Conservation (phyloP, 2,888 invertebrate species). For the Temnothorax rugatulus region DNA sequence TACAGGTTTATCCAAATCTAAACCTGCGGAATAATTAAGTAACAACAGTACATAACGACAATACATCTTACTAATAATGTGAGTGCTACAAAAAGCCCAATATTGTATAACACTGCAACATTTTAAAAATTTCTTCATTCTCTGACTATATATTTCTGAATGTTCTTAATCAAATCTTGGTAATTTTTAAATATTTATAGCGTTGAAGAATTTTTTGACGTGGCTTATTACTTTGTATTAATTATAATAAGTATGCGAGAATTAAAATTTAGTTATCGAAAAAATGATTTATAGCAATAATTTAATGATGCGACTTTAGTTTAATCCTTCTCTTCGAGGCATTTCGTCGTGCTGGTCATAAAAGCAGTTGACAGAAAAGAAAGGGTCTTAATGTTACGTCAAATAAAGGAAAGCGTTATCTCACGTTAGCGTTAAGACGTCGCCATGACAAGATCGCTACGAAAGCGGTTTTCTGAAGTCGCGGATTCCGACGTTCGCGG, state of each 20-base stretch:
- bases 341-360: background rate
- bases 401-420: slow-evolving; percentile 38
- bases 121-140: background rate
- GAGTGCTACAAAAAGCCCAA: background rate
- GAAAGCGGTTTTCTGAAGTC: slow-evolving; percentile 17
- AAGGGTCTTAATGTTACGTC: background rate
- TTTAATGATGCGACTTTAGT: background rate
- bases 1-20: slow-evolving; percentile 69
- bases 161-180: too few relatives aligned
- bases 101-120: background rate
- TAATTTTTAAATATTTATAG: background rate
- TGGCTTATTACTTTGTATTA: background rate
- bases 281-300: background rate
- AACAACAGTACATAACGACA: background rate
- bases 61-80: background rate
- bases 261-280: background rate
- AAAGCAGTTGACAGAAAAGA: background rate
- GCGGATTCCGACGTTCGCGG: background rate
- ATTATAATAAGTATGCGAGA: background rate
- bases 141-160: background rate
- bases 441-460: slow-evolving; percentile 12
- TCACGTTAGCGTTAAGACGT: slow-evolving; percentile 17
- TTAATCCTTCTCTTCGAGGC: background rate
- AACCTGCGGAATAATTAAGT: slow-evolving; percentile 1
- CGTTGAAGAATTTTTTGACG: background rate